phyloP scores from a whole-genome alignment of 2,888 invertebrate genomes.

The Nomada fucata region DNA sequence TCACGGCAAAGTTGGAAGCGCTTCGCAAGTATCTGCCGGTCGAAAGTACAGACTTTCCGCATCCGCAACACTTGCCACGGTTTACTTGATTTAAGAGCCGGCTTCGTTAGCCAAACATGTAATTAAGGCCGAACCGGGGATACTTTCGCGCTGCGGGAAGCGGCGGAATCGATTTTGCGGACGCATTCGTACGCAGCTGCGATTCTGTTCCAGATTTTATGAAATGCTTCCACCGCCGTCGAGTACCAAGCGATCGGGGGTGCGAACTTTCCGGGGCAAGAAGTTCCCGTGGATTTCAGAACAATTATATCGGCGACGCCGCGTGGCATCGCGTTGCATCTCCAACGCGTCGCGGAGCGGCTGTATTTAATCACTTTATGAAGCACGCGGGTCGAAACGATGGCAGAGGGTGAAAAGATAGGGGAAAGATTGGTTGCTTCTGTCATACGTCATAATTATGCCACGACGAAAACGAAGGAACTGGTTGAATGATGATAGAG shows the following conservation, averaged over 20 bases:
- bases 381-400: neutral
- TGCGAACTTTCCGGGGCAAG: neutral
- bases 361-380: neutral
- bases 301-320: constrained; percentile 12
- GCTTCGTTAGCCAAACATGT: constrained; percentile 59
- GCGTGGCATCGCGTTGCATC: neutral
- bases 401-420: constrained; percentile 5
- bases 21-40: constrained; percentile 32
- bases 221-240: constrained; percentile 8
- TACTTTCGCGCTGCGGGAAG: constrained; percentile 27
- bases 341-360: neutral
- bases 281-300: neutral
- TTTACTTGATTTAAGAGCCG: constrained; percentile 53
- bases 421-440: constrained; percentile 19
- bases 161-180: constrained; percentile 33
- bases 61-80: constrained; percentile 34
- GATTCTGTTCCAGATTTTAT: constrained; percentile 44
- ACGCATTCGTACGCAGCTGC: constrained; percentile 41
- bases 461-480: neutral
- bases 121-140: constrained; percentile 50
- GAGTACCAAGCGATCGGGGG: neutral
- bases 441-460: neutral
- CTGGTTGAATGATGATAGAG: too few species aligned
- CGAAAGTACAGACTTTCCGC: constrained; percentile 36
- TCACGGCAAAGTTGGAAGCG: constrained; percentile 32